Evolutionary conservation across 2,113 vertebrate genomes (phyloP), one percentile per base, ranked within the genome.

Genomic region (Theristicus caerulescens): DNA sequence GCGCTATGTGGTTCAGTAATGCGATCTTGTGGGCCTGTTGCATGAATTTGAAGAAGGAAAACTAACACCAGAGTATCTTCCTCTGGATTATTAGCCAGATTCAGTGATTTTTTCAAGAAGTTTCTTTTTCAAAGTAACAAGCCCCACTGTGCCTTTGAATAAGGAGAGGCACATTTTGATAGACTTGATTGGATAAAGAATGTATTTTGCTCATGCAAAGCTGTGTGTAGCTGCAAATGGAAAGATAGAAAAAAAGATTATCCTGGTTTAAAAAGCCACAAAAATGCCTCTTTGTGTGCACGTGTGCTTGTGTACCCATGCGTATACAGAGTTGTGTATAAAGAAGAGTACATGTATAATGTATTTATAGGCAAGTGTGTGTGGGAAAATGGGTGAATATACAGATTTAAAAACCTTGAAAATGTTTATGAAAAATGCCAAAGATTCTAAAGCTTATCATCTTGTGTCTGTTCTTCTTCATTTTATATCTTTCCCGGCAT

Each of bases 391-490:
- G 89, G 81, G 58, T 91, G 86, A 87, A 73, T 80, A 86, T 78
- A 86, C 51, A 92, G 92, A 96, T 95, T 96, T 96, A 47, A 98
- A 97, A 97, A 97, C 92, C 85, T 95, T 97, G 89, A 97, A 96
- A 97, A 96, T 97, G 96, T 97, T 97, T 98, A 96, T 98, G 96
- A 97, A 97, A 98, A 98, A 97, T 97, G 97, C 97, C 96, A 97
- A 98, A 97, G 90, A 98, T 97, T 97, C 89, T 97, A 89, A 98
- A 96, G 95, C 95, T 97, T 97, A 97, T 97, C 96, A 94, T 96
- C 88, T 95, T 25, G 71, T 15, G 88, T 97, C 97, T 98, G 97
- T 97, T 97, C 97, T 97, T 97, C 97, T 97, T 98, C 97, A 96
- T 97, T 91, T 96, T 96, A n/a, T 92, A 93, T 97, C 96, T 97